Evolutionary conservation across 2,113 vertebrate species (phyloP).

Genomic region (Rhadina sibilatrix): DNA sequence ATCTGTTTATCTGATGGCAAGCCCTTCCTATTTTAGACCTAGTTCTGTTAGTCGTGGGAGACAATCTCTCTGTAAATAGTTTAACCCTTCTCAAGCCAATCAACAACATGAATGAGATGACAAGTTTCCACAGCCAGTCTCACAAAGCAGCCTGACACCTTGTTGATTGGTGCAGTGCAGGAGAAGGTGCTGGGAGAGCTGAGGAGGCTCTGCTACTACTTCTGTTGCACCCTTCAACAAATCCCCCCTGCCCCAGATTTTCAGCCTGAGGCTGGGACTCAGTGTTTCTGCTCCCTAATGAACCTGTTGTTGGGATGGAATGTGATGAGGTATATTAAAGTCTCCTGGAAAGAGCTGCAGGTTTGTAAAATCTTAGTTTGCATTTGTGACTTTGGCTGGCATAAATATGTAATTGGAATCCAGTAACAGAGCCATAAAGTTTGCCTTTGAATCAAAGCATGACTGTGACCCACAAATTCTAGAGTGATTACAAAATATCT

Average conservation of each 20-base stretch:
- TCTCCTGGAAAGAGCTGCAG: neutral
- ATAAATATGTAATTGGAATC: neutral
- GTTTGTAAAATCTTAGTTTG: neutral
- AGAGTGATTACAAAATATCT: neutral
- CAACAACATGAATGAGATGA: neutral
- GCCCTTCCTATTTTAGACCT: neutral
- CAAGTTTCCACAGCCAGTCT: neutral
- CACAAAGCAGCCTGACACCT: neutral
- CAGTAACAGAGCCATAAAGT: neutral
- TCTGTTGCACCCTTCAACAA: neutral
- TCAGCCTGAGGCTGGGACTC: neutral
- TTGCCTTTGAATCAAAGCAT: neutral
- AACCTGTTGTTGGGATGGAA: neutral
- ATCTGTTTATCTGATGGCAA: neutral
- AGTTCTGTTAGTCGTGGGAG: neutral
- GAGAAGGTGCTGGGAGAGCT: neutral
- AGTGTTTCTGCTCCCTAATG: neutral
- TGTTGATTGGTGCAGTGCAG: fast-evolving
- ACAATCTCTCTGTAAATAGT: neutral
- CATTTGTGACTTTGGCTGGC: neutral
- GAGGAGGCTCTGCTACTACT: neutral
- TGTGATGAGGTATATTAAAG: neutral
- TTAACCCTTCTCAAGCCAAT: neutral
- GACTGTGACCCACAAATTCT: neutral
- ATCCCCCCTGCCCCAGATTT: neutral